Evolutionary conservation across 2,113 vertebrate genomes (phyloP), one percentile per base, ranked within the genome.

Genomic region (Lathamus discolor): DNA sequence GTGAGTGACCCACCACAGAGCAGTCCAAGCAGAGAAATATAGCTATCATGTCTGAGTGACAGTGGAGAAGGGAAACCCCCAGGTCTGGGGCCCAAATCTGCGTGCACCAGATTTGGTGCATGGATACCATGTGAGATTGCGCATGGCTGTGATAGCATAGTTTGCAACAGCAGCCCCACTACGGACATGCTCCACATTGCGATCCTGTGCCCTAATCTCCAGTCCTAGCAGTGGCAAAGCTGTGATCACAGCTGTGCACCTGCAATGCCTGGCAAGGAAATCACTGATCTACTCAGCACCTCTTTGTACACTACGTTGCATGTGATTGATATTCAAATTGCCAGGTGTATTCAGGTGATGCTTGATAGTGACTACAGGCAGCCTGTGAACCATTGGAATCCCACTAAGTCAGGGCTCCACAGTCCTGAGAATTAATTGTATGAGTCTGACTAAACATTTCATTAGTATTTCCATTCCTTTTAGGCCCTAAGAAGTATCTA

Each of bases 171-270:
- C 29, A 49, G 11, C 28, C 49, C 31, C 0, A 0, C 28, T 75
- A 11, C 0, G 2, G 52, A 23, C 15, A 19, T 24, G 13, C 4
- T 59, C 33, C 46, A 22, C 23, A 11, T 17, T 2, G 17, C 69
- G 69, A 55, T 31, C 14, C 28, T 1, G 0, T 43, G 61, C 25
- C 41, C 35, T 74, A 33, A 67, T 39, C 18, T 51, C n/a, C 41
- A 59, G 7, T 10, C 29, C 16, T 0, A 0, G 74, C 23, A 61
- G 54, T 1, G 2, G 20, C 49, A 41, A 1, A 9, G 49, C 23
- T 0, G 0, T 43, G 51, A 39, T 8, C 55, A 70, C 35, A 69
- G 64, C 33, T 23, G n/a, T 48, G 46, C 16, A 16, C n/a, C 39
- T 49, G 59, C 31, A 73, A 8, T 25, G 51, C 15, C n/a, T 49